These are phyloP conservation scores for Pammene fasciana DNA, from an alignment of 2,888 invertebrate species.

Conservation along the genomic window DNA sequence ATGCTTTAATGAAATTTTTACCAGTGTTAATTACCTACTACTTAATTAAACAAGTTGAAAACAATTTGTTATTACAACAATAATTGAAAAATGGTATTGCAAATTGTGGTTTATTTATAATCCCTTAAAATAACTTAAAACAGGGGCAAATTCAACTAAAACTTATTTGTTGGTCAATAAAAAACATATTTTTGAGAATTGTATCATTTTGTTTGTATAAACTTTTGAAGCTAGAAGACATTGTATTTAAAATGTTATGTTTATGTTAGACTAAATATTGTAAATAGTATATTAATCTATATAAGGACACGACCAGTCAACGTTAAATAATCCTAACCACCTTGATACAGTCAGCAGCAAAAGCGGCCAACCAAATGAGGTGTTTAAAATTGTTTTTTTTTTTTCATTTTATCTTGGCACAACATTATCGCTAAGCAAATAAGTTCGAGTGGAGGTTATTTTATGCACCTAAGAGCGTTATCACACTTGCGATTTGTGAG, in stretches of 20 bases:
- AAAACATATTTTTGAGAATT: neutral
- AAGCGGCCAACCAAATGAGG: no score
- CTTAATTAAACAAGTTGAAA: constrained; percentile 1
- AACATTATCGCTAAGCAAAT: no score
- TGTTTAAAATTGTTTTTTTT: no score
- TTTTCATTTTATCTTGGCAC: no score
- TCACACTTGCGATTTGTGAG: no score
- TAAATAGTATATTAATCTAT: constrained; percentile 1
- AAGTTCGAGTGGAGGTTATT: no score
- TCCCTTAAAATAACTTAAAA: no score
- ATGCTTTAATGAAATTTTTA: neutral
- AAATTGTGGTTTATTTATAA: no score
- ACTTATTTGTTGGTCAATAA: neutral
- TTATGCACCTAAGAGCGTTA: no score
- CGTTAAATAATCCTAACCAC: neutral
- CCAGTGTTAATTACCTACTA: neutral
- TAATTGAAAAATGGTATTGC: neutral
- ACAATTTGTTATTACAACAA: neutral
- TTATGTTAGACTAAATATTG: constrained; percentile 1
- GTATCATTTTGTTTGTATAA: neutral
- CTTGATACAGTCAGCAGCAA: no score
- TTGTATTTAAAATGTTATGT: constrained; percentile 15
- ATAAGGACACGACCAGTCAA: neutral
- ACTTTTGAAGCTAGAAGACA: neutral
- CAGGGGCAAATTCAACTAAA: neutral